These are phyloP conservation scores for Porites lutea DNA, from an alignment of 64 coral and sea anemone species.

Conservation along the genomic window DNA sequence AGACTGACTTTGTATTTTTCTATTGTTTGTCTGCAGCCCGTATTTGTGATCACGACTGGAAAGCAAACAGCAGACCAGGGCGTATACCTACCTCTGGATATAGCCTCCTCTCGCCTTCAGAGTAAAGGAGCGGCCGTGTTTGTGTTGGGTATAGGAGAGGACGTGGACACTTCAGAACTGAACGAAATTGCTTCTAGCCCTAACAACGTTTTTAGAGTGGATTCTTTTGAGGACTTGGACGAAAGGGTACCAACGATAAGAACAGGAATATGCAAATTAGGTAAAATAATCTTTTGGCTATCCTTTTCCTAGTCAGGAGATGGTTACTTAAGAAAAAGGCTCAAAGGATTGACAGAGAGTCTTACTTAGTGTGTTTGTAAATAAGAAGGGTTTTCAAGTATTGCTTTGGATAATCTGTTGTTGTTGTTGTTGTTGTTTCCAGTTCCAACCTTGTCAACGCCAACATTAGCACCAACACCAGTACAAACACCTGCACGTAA, in stretches of 20 bases:
- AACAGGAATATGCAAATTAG: not conserved
- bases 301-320: not conserved
- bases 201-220: constrained; percentile 12
- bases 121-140: not conserved
- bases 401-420: too few species aligned
- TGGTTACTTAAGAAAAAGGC: too few species aligned
- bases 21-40: not conserved
- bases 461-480: not conserved
- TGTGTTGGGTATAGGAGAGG: constrained; percentile 1
- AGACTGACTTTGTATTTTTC: not conserved
- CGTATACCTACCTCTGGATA: not conserved
- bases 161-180: constrained; percentile 37
- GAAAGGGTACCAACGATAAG: not conserved
- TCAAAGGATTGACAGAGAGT: too few species aligned
- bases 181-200: constrained; percentile 16
- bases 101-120: constrained; percentile 26
- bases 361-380: not conserved
- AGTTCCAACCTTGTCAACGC: not conserved
- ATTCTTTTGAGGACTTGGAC: constrained; percentile 42
- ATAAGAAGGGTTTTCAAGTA: not conserved
- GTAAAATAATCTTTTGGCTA: not conserved
- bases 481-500: not conserved
- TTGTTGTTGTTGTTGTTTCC: not conserved
- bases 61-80: constrained; percentile 47
- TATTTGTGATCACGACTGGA: constrained; percentile 53